Evolutionary conservation across 2,797 vertebrate species (phyloP).

Genomic region (Pipistrellus nathusii): DNA sequence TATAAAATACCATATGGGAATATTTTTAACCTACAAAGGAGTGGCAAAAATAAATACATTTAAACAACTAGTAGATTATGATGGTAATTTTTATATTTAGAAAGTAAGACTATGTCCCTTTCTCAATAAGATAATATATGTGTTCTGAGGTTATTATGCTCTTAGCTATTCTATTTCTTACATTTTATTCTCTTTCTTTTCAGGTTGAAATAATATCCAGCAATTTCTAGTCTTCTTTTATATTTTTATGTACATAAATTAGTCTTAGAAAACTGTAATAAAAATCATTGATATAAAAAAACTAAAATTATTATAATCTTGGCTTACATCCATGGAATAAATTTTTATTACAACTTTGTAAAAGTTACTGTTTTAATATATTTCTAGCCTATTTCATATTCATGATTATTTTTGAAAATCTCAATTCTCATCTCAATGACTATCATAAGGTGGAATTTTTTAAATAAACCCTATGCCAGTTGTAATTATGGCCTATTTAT

Average conservation of each 20-base stretch:
- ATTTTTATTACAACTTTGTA: slow-evolving; percentile 27
- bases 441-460: background rate
- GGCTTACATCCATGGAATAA: slow-evolving; percentile 7
- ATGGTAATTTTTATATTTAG: background rate
- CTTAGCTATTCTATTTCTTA: background rate
- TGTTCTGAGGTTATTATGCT: background rate
- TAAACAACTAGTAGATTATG: background rate
- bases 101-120: background rate
- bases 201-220: background rate
- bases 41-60: background rate
- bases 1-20: background rate
- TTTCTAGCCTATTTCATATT: slow-evolving; percentile 36
- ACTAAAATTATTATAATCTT: slow-evolving; percentile 45
- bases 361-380: slow-evolving; percentile 59
- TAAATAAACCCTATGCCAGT: slow-evolving; percentile 3
- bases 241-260: slow-evolving; percentile 44
- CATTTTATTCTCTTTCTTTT: slow-evolving; percentile 18
- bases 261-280: slow-evolving; percentile 9
- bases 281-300: slow-evolving; percentile 39
- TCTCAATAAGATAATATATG: background rate
- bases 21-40: background rate
- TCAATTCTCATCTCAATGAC: slow-evolving; percentile 43
- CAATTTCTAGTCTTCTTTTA: background rate
- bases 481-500: slow-evolving; percentile 45
- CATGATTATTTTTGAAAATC: background rate